These are phyloP conservation scores for Meandrina meandrites DNA, from an alignment of 92 coral and sea anemone species.

Conservation along the genomic window DNA sequence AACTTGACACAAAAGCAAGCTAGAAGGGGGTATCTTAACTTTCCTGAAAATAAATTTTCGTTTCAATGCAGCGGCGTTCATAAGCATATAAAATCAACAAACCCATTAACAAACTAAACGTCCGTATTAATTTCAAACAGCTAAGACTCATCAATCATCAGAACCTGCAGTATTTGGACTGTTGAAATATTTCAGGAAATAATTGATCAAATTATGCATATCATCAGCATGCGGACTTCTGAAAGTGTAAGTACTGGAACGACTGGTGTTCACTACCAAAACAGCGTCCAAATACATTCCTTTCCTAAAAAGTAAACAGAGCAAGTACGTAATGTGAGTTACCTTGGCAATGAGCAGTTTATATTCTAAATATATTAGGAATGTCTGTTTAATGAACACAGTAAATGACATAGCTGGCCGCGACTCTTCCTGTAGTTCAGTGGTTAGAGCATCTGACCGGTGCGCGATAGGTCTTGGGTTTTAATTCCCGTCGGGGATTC, in stretches of 20 bases:
- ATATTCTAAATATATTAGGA: too few relatives aligned
- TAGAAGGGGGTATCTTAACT: not conserved
- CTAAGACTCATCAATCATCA: not conserved
- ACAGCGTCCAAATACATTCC: constrained; percentile 43
- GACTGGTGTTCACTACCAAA: constrained; percentile 26
- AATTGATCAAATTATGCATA: constrained; percentile 24
- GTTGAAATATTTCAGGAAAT: constrained; percentile 5
- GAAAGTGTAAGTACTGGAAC: constrained; percentile 28
- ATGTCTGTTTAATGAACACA: not conserved
- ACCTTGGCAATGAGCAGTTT: too few relatives aligned
- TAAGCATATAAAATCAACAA: not conserved
- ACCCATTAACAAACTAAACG: not conserved
- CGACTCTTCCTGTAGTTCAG: too few relatives aligned
- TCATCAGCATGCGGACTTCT: constrained; percentile 30
- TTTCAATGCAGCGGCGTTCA: not conserved
- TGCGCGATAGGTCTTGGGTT: too few relatives aligned
- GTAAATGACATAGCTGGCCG: not conserved
- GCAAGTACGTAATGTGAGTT: not conserved
- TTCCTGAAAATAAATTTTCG: not conserved
- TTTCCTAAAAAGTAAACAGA: constrained; percentile 8
- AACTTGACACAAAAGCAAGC: too few relatives aligned
- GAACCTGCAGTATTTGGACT: not conserved
- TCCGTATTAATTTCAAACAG: not conserved
- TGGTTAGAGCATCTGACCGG: too few relatives aligned
- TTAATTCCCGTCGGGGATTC: too few relatives aligned